phyloP scores from a whole-genome alignment of 2,113 vertebrate genomes.

The Neogale vison region DNA sequence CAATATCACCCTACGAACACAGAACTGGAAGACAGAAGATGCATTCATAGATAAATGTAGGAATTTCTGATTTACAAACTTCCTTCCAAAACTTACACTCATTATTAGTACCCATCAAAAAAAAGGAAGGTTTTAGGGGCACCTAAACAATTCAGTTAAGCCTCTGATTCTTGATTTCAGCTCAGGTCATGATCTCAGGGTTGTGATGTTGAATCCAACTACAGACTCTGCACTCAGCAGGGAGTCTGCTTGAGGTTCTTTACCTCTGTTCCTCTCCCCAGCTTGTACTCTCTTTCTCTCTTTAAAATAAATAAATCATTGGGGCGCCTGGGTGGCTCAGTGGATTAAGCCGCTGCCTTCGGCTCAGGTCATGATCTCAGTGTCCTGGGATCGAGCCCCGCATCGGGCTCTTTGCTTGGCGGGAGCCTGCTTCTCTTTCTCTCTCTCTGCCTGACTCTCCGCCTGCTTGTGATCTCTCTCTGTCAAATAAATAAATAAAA shows the following conservation, averaged over 20 bases:
- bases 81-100: background rate
- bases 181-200: background rate
- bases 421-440: too few relatives aligned
- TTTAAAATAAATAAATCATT: background rate
- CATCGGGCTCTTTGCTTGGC: too few relatives aligned
- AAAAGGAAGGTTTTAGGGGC: background rate
- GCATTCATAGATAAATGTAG: background rate
- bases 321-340: too few relatives aligned
- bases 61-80: background rate
- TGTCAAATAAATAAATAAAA: too few relatives aligned
- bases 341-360: too few relatives aligned
- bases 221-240: background rate
- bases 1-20: background rate
- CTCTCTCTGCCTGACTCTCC: too few relatives aligned
- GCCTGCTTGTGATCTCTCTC: too few relatives aligned
- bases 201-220: background rate
- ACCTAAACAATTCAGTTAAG: background rate
- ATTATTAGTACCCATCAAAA: background rate
- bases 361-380: too few relatives aligned
- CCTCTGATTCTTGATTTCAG: background rate
- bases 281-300: background rate
- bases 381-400: too few relatives aligned
- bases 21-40: background rate
- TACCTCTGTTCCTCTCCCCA: background rate
- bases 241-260: background rate